A percentile compares a stretch with the other conserved stretches of the same genome.
Evolutionary conservation across 2,888 invertebrate species (phyloP).

Genomic region (Graphium colonna): DNA sequence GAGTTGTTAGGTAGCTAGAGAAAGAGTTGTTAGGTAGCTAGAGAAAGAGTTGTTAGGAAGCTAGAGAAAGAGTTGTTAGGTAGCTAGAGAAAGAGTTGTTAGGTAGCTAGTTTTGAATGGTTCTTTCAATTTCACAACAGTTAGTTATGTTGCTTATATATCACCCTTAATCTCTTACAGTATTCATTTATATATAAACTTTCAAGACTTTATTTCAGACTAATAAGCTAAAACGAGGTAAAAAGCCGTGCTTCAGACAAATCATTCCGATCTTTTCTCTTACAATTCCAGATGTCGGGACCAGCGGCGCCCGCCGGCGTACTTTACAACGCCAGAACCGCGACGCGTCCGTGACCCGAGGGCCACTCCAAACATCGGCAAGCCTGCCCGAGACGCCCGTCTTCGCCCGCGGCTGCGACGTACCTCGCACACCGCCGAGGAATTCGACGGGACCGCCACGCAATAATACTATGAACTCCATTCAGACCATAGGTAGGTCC

Average conservation of each 20-base stretch:
- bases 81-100: too few relatives aligned
- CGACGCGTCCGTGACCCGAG: constrained; percentile 66
- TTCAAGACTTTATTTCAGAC: too few relatives aligned
- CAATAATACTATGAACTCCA: constrained; percentile 81
- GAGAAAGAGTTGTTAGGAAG: too few relatives aligned
- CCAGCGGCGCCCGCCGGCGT: constrained; percentile 70
- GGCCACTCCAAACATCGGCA: constrained; percentile 89
- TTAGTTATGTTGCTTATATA: too few relatives aligned
- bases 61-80: too few relatives aligned
- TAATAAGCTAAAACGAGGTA: too few relatives aligned
- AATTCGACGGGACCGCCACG: constrained; percentile 84
- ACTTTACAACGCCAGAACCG: constrained; percentile 74
- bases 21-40: too few relatives aligned
- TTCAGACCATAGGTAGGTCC: constrained; percentile 79
- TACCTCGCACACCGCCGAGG: constrained; percentile 89
- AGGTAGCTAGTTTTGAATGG: too few relatives aligned
- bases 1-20: too few relatives aligned
- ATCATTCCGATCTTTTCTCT: constrained; percentile 21
- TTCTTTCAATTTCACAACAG: too few relatives aligned
- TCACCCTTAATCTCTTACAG: too few relatives aligned
- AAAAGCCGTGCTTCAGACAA: not conserved
- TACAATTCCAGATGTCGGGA: constrained; percentile 55
- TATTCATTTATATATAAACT: too few relatives aligned
- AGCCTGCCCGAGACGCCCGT: constrained; percentile 94
- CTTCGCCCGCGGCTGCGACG: constrained; percentile 91